Conservation (phyloP, 2,888 invertebrate genomes). For the Limenitis camilla region DNA sequence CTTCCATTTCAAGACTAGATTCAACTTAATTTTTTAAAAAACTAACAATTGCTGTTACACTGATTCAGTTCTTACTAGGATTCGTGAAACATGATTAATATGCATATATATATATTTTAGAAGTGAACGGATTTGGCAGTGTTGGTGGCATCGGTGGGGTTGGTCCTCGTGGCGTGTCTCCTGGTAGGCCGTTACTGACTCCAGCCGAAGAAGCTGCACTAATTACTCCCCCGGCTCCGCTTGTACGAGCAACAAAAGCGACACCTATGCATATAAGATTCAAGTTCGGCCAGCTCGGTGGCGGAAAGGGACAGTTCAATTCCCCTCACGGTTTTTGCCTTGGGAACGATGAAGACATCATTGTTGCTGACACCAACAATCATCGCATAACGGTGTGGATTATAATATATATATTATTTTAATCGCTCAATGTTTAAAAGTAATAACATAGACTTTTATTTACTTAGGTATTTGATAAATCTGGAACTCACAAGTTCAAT, state of each 20-base stretch:
- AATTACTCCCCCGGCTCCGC: constrained; percentile 67
- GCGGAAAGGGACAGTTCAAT: constrained; percentile 95
- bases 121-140: constrained; percentile 65
- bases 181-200: constrained; percentile 59
- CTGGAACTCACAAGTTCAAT: constrained; percentile 93
- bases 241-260: constrained; percentile 80
- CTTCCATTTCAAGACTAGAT: too few species aligned
- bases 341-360: constrained; percentile 95
- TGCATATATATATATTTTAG: constrained; percentile 37
- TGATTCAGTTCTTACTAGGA: neutral
- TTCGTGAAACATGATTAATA: neutral
- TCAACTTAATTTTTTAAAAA: too few species aligned
- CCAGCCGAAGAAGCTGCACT: constrained; percentile 63
- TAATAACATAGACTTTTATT: neutral
- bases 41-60: constrained; percentile 75
- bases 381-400: constrained; percentile 88
- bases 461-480: constrained; percentile 91
- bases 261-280: constrained; percentile 91
- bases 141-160: constrained; percentile 64
- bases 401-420: neutral
- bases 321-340: constrained; percentile 98
- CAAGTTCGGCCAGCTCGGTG: constrained; percentile 95
- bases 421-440: neutral
- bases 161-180: constrained; percentile 72
- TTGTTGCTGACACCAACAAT: constrained; percentile 97